Evolutionary conservation across 2,113 vertebrate species (phyloP), one percentile per base, ranked within the genome.

Genomic region (Caranx ignobilis): DNA sequence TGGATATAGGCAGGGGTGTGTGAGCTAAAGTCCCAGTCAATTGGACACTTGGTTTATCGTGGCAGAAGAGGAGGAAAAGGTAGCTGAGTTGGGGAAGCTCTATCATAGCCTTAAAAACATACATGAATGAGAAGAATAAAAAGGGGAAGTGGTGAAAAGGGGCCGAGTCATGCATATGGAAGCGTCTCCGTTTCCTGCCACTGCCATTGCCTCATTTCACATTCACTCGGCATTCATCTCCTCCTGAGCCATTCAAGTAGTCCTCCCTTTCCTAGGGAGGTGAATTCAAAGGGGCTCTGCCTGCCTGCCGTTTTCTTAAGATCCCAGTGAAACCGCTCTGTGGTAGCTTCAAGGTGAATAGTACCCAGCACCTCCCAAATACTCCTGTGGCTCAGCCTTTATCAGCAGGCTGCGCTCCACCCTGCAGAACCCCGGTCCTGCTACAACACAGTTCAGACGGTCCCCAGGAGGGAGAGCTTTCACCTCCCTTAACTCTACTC

Each of bases 231-330:
- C 81, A 85, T 85, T 82, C 79, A 78, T 78, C 88, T 83, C 79
- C 81, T 81, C 73, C 83, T 55, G 74, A 79, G 90, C 84, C 85
- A 91, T 91, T 92, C 82, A 88, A 87, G 83, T 54, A 83, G 82
- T 77, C 69, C 73, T 83, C 76, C 81, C 69, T 82, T 75, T 81
- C 77, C 71, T 13, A 84, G 55, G 56, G 57, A 67, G 76, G 68
- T 57, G 79, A 83, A 91, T 81, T 91, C 74, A 91, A 89, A 91
- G 71, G 61, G 11, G 59, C 65, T 77, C 61, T 86, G 74, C 71
- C 88, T 87, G 62, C 59, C 80, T 77, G 62, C 21, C 10, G 34
- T 45, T 79, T 89, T 83, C 79, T 90, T 84, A 82, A 86, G 88
- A 84, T 90, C 80, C 84, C 88, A 55, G 62, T 64, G 82, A 89